Evolutionary conservation across 2,113 vertebrate species (phyloP), one percentile per base, ranked within the genome.

Genomic region (Paracanthobrama guichenoti): DNA sequence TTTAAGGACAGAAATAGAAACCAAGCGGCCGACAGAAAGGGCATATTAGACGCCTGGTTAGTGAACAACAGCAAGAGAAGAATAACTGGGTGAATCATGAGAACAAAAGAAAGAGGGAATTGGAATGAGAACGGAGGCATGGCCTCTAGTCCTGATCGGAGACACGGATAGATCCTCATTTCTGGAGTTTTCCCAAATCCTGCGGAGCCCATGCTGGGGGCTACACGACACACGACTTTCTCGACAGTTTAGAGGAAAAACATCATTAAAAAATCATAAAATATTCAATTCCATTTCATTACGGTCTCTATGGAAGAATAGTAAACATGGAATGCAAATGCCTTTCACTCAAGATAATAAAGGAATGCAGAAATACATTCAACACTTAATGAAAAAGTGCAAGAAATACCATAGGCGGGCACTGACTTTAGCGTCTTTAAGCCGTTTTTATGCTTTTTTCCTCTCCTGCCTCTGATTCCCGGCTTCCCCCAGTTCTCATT

Each of bases 261-360:
- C 86, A 87, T 90, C 85, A 87, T 90, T 90, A 90, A 88, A 87
- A 82, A 83, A 82, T 89, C 86, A 90, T 89, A 88, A 89, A 89
- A 89, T 88, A 90, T 90, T 88, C 88, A 85, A 88, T 85, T 84
- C 83, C 79, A 84, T 87, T 86, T 88, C 86, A 88, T 88, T 88
- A 88, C 60, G 39, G 84, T 86, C 89, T 87, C 87, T 81, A 50
- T 84, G 82, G 86, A 85, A 72, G 87, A 83, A 89, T 77, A 75
- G 74, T 85, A 85, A 88, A 88, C 85, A 85, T 57, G 18, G 72
- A 84, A 88, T 77, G 85, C 86, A 82, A 88, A 88, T 86, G 71
- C 31, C 6, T 84, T 66, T 75, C 60, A 75, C 85, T 81, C 71
- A 10, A 74, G 75, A 85, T 86, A 75, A 84, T 76, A 83, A 83